These are phyloP conservation scores for Botrylloides violaceus DNA, from an alignment of 23 tunicate genomes.

Conservation along the genomic window DNA sequence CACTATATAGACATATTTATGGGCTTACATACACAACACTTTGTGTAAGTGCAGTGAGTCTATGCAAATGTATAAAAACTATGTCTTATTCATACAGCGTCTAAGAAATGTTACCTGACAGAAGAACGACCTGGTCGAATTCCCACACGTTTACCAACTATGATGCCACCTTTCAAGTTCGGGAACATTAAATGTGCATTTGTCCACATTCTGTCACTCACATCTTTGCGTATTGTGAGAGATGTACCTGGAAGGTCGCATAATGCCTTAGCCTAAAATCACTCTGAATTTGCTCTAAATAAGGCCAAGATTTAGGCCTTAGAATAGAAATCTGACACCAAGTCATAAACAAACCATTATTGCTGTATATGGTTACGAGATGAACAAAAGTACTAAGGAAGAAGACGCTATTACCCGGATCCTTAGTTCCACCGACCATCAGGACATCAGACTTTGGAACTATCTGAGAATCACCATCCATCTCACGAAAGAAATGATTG, in stretches of 20 bases:
- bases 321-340: too few species aligned
- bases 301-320: too few species aligned
- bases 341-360: too few species aligned
- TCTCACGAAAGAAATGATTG: conserved; percentile 27
- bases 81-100: too few species aligned
- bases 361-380: too few species aligned
- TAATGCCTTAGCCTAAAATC: too few species aligned
- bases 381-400: neutral
- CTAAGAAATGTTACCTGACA: conserved; percentile 22
- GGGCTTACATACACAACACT: too few species aligned
- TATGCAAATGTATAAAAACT: too few species aligned
- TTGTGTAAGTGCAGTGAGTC: too few species aligned
- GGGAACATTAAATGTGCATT: conserved; percentile 56
- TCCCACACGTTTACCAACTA: conserved; percentile 48
- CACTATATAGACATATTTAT: too few species aligned
- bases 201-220: conserved; percentile 30
- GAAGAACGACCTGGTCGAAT: conserved; percentile 41
- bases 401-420: conserved; percentile 18
- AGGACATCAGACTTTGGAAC: conserved; percentile 52
- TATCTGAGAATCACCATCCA: conserved; percentile 30
- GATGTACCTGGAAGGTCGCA: too few species aligned
- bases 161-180: conserved; percentile 45
- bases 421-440: conserved; percentile 66
- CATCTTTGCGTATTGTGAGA: neutral
- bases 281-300: too few species aligned